Evolutionary conservation across 2,113 vertebrate species (phyloP).

Genomic region (Smithornis capensis): DNA sequence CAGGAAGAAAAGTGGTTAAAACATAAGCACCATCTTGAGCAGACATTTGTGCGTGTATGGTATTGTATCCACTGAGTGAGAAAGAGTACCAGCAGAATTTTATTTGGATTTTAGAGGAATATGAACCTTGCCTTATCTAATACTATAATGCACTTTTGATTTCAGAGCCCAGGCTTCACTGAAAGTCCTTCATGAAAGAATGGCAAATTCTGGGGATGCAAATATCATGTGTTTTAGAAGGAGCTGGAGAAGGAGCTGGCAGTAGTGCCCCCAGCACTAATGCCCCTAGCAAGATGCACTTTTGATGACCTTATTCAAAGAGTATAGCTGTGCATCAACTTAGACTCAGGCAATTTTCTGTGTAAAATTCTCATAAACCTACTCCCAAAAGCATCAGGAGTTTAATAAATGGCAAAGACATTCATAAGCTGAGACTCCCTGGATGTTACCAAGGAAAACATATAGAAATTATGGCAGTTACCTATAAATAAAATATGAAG

Average conservation of each 20-base stretch:
- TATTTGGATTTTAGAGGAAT: background rate
- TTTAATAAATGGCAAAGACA: background rate
- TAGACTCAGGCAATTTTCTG: background rate
- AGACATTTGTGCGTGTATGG: background rate
- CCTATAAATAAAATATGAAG: background rate
- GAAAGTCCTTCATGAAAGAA: background rate
- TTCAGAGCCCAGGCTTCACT: background rate
- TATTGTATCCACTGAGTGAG: background rate
- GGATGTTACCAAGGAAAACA: background rate
- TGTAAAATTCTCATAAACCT: background rate
- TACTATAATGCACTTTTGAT: background rate
- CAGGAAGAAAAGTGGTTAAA: background rate
- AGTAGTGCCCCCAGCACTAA: too few species aligned
- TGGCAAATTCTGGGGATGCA: background rate
- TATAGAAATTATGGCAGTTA: background rate
- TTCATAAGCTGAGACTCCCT: background rate
- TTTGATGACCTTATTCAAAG: background rate
- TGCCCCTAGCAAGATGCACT: background rate
- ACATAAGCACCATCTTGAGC: background rate
- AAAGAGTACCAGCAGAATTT: background rate
- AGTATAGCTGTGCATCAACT: background rate
- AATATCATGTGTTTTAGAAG: background rate
- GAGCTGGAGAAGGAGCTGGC: background rate
- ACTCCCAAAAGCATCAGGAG: background rate
- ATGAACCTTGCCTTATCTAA: background rate